Base-by-base conservation (phyloP, 2,888 invertebrate genomes). In the Branchipolynoe longqiensis region DNA sequence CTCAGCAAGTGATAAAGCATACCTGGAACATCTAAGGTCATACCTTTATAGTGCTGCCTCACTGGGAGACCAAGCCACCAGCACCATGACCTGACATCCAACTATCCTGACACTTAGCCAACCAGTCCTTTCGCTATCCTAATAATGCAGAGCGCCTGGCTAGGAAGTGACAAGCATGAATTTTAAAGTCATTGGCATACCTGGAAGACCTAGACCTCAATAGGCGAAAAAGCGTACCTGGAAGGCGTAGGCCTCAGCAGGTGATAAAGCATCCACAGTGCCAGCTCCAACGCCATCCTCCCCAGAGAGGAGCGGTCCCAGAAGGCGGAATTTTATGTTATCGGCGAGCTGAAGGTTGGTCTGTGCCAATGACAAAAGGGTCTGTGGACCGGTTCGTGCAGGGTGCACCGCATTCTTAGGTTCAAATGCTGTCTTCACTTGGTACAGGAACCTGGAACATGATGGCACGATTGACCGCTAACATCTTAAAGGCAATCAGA, bases 331-430 rank as follows among this genome's bases (percentile, higher is more conserved):
- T 92, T 94, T 92, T 2, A 96, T 93, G 89, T 95, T 95, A 91
- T 96, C 95, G 0, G 96, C 95, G 58, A 96, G 92, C 89, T 95
- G 95, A 89, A 95, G 94, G 92, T 95, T 96, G 0, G 95, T 95
- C 59, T 95, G 94, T 1, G 95, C 94, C 89, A 96, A 93, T 90
- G 96, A 96, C 56, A 96, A 91, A 85, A 96, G 95, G 92, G 92
- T 92, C n/a, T 90, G 90, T 12, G 92, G 89, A 8, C 89, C 87
- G 74, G 90, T 87, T 0, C 87, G 84, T 18, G 86, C 74, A 4
- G 89, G 88, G 28, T 88, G 87, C 38, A 90, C 89, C 38, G 90
- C 88, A 74, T 91, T 90, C 18, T 91, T 88, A 93, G 91, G 95
- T 93, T 94, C 95, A 94, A 95, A 95, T 85, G 94, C 95, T 88